Percentiles rank a stretch among this genome's conserved stretches.
These are phyloP conservation scores for Drosophila mercatorum DNA, from an alignment of 2,888 invertebrate species.

Conservation along the genomic window DNA sequence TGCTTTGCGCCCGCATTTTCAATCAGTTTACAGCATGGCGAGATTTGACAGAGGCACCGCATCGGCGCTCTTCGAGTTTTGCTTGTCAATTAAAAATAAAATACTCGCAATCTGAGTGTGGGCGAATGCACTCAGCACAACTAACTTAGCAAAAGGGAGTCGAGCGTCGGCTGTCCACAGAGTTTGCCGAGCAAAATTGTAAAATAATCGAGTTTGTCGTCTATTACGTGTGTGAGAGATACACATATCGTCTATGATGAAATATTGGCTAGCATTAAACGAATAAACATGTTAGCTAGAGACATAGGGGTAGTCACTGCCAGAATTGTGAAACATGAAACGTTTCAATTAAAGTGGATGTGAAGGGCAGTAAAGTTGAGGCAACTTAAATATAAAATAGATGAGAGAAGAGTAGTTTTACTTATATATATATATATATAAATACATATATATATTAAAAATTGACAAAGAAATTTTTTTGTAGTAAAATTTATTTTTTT, in stretches of 20 bases:
- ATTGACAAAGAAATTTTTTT: no score
- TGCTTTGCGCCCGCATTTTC: constrained; percentile 61
- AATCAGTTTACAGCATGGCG: constrained; percentile 65
- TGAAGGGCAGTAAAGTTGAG: background rate
- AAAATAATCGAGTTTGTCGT: constrained; percentile 29
- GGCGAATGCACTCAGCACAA: constrained; percentile 23
- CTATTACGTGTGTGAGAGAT: constrained; percentile 1
- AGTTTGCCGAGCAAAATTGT: constrained; percentile 16
- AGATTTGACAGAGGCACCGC: constrained; percentile 48
- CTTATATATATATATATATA: no score
- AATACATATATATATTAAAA: no score
- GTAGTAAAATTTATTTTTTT: no score
- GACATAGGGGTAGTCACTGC: constrained; percentile 26
- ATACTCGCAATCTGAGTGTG: constrained; percentile 30
- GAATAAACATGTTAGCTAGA: constrained; percentile 7
- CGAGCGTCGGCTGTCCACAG: background rate
- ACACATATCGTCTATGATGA: constrained; percentile 6
- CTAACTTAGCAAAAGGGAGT: constrained; percentile 9
- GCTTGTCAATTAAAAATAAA: constrained; percentile 64
- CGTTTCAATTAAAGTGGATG: background rate
- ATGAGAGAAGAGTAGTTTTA: background rate
- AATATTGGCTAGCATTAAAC: constrained; percentile 13
- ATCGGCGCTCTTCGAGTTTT: constrained; percentile 33
- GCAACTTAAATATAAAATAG: background rate
- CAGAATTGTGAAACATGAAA: background rate